Base-by-base conservation (phyloP, 2,888 invertebrate species). In the Tortrix viridana region DNA sequence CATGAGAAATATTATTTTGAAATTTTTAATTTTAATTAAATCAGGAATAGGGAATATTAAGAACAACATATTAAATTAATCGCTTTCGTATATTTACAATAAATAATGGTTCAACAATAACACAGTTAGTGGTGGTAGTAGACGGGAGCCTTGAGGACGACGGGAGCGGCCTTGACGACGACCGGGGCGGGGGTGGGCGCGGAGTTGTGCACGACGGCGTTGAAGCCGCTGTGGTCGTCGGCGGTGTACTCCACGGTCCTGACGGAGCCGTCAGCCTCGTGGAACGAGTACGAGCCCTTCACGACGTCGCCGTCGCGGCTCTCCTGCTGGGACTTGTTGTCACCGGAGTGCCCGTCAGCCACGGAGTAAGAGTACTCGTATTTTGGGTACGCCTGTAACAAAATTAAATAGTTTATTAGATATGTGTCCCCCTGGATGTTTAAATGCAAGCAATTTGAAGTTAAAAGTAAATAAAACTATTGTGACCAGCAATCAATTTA, bases 341-440 rank as follows among this genome's bases (percentile, higher is more conserved):
- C 90, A 22, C 88, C 88, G 69, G 89, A 87, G 74, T 87, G 85
- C 38, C 79, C 79, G 72, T 90, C 89, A 65, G 84, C 76, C 4
- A 90, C 88, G 52, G 86, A 86, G 72, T 90, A 89, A 67, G 78
- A 81, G 76, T 82, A 87, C 68, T 81, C 74, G 68, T 77, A 79
- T 65, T 75, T 74, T 19, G 77, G 77, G 66, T 77, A 68, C 6
- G 73, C 68, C 73, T 73, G 57, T 14, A 59, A 55, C 3, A 50
- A n/a, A 18, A 43, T 14, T 2, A n/a, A 5, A 44, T 12, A 12
- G 19, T 19, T 12, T 18, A 14, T 46, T 44, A 5, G 1, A 52
- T 0, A 19, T 32, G 44, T 1, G 0, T 19, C 12, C n/a, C n/a
- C n/a, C n/a, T n/a, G n/a, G n/a, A n/a, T 38, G 12, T 7, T 38